Conservation (phyloP, 2,888 invertebrate genomes). For the Papilio elwesi region DNA sequence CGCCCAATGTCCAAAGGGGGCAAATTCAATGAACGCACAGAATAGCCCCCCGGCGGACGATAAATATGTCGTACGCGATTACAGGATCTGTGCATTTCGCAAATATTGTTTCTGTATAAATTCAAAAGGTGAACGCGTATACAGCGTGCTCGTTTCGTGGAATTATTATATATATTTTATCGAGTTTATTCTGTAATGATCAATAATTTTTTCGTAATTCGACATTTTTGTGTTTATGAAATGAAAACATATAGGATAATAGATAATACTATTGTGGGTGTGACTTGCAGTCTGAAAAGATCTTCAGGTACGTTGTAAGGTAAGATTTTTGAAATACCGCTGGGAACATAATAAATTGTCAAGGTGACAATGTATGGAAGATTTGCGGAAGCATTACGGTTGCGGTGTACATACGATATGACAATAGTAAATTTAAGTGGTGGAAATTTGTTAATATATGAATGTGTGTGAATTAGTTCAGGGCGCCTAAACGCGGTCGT, state of each 20-base stretch:
- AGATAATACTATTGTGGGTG: too few species aligned
- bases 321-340: too few species aligned
- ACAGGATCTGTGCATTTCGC: constrained; percentile 53
- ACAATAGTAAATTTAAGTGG: neutral
- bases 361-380: too few species aligned
- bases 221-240: neutral
- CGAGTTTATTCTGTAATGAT: neutral
- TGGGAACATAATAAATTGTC: too few species aligned
- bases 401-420: too few species aligned
- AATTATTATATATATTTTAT: neutral
- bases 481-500: constrained; percentile 4
- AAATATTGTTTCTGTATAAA: constrained; percentile 41
- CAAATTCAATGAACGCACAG: constrained; percentile 44
- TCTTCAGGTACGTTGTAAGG: neutral
- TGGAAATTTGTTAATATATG: neutral
- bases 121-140: constrained; percentile 35
- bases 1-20: constrained; percentile 50
- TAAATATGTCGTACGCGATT: constrained; percentile 59
- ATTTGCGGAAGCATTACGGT: too few species aligned
- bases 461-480: constrained; percentile 3
- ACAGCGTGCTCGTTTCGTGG: constrained; percentile 27
- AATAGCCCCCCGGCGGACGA: constrained; percentile 63
- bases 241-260: neutral
- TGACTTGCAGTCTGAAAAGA: too few species aligned
- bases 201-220: too few species aligned